These are phyloP conservation scores for Bovichtus variegatus DNA, from an alignment of 2,797 vertebrate species.

Conservation along the genomic window DNA sequence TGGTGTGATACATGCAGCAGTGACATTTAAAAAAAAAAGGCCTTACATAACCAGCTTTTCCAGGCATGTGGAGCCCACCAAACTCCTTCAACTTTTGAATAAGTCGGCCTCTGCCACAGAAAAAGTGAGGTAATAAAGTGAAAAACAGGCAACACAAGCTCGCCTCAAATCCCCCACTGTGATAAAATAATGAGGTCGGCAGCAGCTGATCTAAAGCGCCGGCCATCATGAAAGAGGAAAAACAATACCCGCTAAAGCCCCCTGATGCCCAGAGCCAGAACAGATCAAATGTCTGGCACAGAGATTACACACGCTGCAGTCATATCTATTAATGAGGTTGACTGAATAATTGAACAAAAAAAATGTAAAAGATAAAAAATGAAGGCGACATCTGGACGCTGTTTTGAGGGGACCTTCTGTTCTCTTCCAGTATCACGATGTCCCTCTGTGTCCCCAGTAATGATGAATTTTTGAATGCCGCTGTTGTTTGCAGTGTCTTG, in stretches of 20 bases:
- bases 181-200: slow-evolving; percentile 69
- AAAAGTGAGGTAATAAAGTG: slow-evolving; percentile 49
- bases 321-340: slow-evolving; percentile 74
- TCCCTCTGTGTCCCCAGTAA: slow-evolving; percentile 43
- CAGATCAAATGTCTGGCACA: slow-evolving; percentile 72
- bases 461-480: slow-evolving; percentile 42
- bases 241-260: slow-evolving; percentile 62
- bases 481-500: background rate
- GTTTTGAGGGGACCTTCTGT: slow-evolving; percentile 46
- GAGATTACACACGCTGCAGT: slow-evolving; percentile 62
- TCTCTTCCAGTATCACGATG: slow-evolving; percentile 34
- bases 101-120: background rate
- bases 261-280: slow-evolving; percentile 50
- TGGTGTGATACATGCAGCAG: slow-evolving; percentile 35
- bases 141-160: slow-evolving; percentile 43
- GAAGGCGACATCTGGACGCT: slow-evolving; percentile 69
- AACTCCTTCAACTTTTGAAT: slow-evolving; percentile 37
- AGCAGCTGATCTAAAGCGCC: slow-evolving; percentile 54
- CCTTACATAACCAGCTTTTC: slow-evolving; percentile 42
- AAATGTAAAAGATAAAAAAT: slow-evolving; percentile 75
- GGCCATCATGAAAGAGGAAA: slow-evolving; percentile 66
- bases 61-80: background rate
- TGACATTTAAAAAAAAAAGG: background rate
- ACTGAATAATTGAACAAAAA: slow-evolving; percentile 75
- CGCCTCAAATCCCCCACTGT: slow-evolving; percentile 44